Evolutionary conservation across 2,888 invertebrate genomes (phyloP).

Genomic region (Ennomos erosarius): DNA sequence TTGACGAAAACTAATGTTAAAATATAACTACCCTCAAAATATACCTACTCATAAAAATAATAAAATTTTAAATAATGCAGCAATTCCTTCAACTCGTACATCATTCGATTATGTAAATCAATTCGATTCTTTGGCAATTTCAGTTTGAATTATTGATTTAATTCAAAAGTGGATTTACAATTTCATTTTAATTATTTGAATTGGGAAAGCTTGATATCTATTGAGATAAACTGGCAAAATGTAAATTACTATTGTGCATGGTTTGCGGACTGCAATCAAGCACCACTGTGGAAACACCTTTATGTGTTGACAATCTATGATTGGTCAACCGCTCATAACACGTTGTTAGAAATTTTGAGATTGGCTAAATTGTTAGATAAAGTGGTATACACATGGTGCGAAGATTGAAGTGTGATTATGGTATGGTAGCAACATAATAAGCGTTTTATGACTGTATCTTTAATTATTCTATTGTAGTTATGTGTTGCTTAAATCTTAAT

Average conservation of each 20-base stretch:
- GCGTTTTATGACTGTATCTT: conserved; percentile 58
- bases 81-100: conserved; percentile 65
- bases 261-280: conserved; percentile 52
- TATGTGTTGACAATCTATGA: conserved; percentile 9
- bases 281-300: conserved; percentile 46
- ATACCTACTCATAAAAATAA: conserved; percentile 43
- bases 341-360: conserved; percentile 17
- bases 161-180: conserved; percentile 85
- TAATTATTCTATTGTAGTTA: conserved; percentile 74
- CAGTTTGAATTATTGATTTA: conserved; percentile 42
- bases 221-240: conserved; percentile 77
- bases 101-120: conserved; percentile 63
- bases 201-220: conserved; percentile 74
- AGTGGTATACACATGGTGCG: conserved; percentile 46
- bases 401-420: conserved; percentile 51
- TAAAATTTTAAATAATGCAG: conserved; percentile 50
- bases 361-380: conserved; percentile 27
- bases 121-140: conserved; percentile 83
- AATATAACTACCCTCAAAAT: conserved; percentile 56
- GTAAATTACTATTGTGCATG: conserved; percentile 69
- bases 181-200: conserved; percentile 55
- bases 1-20: conserved; percentile 50
- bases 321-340: conserved; percentile 20
- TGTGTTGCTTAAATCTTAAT: conserved; percentile 54
- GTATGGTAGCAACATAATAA: conserved; percentile 70